Conservation (phyloP, 1,140 invertebrate genomes). For the Aphidius gifuensis region DNA sequence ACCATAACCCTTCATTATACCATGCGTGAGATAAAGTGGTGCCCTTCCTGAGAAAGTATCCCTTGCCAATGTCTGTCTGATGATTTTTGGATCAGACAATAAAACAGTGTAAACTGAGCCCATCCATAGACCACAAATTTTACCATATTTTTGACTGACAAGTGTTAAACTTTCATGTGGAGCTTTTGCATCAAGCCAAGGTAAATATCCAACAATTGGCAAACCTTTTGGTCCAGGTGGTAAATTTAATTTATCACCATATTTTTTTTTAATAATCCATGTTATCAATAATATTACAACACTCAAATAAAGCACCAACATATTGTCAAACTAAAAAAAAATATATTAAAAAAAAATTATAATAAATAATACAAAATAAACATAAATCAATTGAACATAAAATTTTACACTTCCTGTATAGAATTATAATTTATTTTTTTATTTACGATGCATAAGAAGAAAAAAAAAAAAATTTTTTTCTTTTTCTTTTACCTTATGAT, state of each 20-base stretch:
- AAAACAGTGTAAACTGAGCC: constrained; percentile 72
- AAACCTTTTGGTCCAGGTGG: constrained; percentile 77
- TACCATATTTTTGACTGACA: constrained; percentile 65
- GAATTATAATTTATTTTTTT: no score
- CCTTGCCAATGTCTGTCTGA: constrained; percentile 68
- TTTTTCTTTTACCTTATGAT: no score
- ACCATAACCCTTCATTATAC: constrained; percentile 84
- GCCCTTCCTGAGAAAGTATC: constrained; percentile 70
- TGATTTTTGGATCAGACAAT: constrained; percentile 67
- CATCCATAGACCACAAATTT: constrained; percentile 69
- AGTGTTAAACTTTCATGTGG: constrained; percentile 70
- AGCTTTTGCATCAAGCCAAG: constrained; percentile 63
- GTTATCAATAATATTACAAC: no score
- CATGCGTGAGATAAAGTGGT: constrained; percentile 77
- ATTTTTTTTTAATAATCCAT: constrained; percentile 17
- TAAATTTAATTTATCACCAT: constrained; percentile 32
- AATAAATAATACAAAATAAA: no score
- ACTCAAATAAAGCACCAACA: no score
- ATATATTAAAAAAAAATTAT: no score
- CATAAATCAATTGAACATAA: no score
- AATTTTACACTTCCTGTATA: no score
- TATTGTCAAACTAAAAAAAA: no score
- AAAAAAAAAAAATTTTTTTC: no score
- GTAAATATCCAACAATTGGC: constrained; percentile 75
- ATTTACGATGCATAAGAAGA: no score